Base-by-base conservation (phyloP, 2,888 invertebrate species). In the Anticlea derivata region DNA sequence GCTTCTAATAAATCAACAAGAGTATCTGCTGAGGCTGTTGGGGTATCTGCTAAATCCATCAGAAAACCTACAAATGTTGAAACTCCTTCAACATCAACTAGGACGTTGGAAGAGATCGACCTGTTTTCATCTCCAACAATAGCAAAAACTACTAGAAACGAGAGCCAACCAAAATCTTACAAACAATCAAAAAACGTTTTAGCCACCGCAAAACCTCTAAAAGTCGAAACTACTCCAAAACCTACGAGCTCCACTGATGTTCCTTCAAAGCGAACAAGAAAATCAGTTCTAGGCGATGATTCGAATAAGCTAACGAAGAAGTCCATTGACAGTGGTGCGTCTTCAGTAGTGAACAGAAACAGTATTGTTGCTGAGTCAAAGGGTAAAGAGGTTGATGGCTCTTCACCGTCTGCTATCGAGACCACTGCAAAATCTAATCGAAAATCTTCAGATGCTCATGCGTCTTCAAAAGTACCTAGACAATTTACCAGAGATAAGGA, bases 91-190 rank as follows among this genome's bases (percentile, higher is more conserved):
- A 20, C 6, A 17, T 10, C 31, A 23, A 13, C 11, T 11, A 22
- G 23, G 5, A 34, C 30, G 27, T 38, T 48, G 34, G 33, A 34
- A 39, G 47, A 52, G 17, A 44, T 52, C 0, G 43, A 52, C 22
- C 10, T 52, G 5, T 51, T 51, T 45, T 23, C 46, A 43, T 13
- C 40, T 24, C 30, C 35, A 7, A 41, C 43, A 17, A 24, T 34
- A 35, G 2, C 0, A 20, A 50, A 53, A 43, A 29, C 7, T 38
- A 20, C 8, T 7, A 44, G 26, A 8, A 33, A 8, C 0, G 7
- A 10, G 0, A 22, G 11, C 6, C n/a, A 43, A 27, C 11, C 12
- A 17, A 35, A 23, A 46, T 30, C 22, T 24, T 7, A 13, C 7
- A 43, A 31, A 27, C 13, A 7, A 6, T 37, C 26, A 7, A 30